Evolutionary conservation across 64 coral and sea anemone genomes (phyloP).

Genomic region (Cladopsammia gracilis): DNA sequence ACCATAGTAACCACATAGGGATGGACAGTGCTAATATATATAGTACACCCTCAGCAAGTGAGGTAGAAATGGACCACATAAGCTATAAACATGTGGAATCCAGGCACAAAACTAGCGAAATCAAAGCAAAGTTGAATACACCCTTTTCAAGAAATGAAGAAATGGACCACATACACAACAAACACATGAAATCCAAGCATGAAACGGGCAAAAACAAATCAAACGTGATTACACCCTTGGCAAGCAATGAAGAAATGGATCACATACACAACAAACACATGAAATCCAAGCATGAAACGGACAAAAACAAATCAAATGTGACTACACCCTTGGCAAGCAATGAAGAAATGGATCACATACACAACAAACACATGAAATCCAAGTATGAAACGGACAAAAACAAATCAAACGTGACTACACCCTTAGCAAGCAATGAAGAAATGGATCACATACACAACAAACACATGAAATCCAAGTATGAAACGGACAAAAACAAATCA

Average conservation of each 20-base stretch:
- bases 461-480: neutral
- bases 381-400: neutral
- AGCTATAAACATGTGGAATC: neutral
- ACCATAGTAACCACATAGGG: neutral
- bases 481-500: conserved; percentile 3
- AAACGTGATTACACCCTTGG: neutral
- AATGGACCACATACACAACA: neutral
- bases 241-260: neutral
- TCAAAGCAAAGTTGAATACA: neutral
- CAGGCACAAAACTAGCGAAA: neutral
- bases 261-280: neutral
- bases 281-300: neutral
- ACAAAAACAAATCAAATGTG: neutral
- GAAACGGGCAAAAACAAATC: neutral
- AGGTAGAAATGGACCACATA: neutral
- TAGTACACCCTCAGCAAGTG: neutral
- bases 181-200: neutral
- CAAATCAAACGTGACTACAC: neutral
- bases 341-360: neutral
- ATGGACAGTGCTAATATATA: neutral
- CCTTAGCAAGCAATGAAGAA: neutral
- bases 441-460: neutral
- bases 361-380: neutral
- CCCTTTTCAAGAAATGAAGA: neutral
- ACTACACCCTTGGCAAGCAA: neutral